These are phyloP conservation scores for Papilio gigon DNA, from an alignment of 2,888 invertebrate species.

Conservation along the genomic window DNA sequence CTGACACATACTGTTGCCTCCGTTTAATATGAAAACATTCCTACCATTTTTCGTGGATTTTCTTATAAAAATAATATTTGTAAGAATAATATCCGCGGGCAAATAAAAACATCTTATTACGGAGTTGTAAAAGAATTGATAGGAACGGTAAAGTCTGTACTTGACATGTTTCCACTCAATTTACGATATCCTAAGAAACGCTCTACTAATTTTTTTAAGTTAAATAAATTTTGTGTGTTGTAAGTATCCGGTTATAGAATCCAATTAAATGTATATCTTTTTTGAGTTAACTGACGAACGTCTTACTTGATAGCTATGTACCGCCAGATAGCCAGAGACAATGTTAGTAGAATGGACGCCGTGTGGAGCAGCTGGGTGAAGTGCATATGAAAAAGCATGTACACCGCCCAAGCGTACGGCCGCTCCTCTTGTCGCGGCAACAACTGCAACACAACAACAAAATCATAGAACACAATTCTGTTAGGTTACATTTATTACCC, in stretches of 20 bases:
- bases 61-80: not conserved
- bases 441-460: constrained; percentile 62
- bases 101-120: constrained; percentile 1
- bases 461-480: constrained; percentile 15
- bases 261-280: no score
- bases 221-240: constrained; percentile 9
- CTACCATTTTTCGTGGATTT: not conserved
- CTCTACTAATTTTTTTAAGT: not conserved
- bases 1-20: no score
- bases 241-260: no score
- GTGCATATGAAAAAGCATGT: constrained; percentile 90
- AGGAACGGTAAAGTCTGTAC: constrained; percentile 1
- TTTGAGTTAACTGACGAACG: not conserved
- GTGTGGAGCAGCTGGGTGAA: constrained; percentile 91
- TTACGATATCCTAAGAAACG: not conserved
- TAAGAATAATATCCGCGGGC: not conserved
- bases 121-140: constrained; percentile 10
- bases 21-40: not conserved
- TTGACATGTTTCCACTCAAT: constrained; percentile 23
- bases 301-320: constrained; percentile 91
- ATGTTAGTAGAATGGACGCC: constrained; percentile 90
- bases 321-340: constrained; percentile 92
- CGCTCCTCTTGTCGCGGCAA: constrained; percentile 84
- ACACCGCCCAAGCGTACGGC: constrained; percentile 87
- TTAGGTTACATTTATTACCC: no score